Percentiles rank a stretch among this genome's conserved stretches.
These are phyloP conservation scores for Homalodisca vitripennis DNA, from an alignment of 1,140 invertebrate species.

Conservation along the genomic window DNA sequence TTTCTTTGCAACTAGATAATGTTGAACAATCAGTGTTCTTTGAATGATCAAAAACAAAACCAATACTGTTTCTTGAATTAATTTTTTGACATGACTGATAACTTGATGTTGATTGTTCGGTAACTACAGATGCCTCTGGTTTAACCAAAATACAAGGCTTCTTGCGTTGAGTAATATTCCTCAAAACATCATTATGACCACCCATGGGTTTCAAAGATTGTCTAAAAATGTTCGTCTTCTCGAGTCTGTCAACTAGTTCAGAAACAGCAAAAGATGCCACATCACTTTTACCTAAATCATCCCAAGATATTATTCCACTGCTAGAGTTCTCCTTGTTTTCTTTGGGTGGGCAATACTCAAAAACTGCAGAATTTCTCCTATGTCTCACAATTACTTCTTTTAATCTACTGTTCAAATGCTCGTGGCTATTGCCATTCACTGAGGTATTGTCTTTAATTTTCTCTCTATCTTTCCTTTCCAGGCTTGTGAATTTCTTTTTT, in stretches of 20 bases:
- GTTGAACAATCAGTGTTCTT: no score
- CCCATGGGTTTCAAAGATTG: background rate
- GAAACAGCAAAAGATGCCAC: background rate
- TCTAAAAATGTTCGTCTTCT: background rate
- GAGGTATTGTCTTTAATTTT: no score
- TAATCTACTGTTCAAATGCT: background rate
- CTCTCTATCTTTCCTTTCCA: no score
- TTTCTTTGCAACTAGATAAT: no score
- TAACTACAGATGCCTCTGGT: background rate
- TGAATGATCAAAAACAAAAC: no score
- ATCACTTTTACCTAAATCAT: background rate
- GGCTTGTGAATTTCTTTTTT: no score
- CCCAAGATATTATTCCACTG: background rate
- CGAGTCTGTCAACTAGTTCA: background rate
- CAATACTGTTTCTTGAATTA: no score
- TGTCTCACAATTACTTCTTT: background rate
- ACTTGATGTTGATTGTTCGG: no score
- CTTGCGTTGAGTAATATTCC: background rate
- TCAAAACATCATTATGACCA: background rate
- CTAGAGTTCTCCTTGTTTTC: background rate
- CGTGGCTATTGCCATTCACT: background rate
- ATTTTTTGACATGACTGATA: no score
- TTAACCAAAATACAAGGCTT: background rate
- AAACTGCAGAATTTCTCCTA: constrained; percentile 9
- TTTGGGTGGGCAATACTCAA: constrained; percentile 13